Base-by-base conservation (phyloP, 1,140 invertebrate species). In the Caenorhabditis brenneri region DNA sequence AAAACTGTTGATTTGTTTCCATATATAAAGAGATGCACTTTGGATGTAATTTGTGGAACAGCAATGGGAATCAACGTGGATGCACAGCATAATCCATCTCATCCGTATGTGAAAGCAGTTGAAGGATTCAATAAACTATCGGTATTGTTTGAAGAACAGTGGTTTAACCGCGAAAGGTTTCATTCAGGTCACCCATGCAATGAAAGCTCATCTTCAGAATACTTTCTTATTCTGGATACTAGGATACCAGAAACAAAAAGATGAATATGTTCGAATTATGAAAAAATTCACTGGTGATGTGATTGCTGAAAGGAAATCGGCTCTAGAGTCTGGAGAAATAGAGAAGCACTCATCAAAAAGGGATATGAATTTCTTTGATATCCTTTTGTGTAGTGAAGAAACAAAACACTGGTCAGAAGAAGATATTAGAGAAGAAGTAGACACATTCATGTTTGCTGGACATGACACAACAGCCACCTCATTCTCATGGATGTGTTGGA, bases 401-500 rank as follows among this genome's bases (percentile, higher is more conserved):
- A 16, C 79, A 95, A 89, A 94, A 94, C 85, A 95, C 94, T 12
- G 93, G 91, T 65, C 82, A 87, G n/a, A 93, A 88, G 15, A 90
- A 65, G 81, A 91, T 93, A 81, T 93, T 92, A 48, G 94, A 4
- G 92, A 94, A 0, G 94, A 97, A 58, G 94, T 94, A 36, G 94
- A 95, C 89, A 95, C 94, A 0, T 95, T 95, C 88, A 94, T 95
- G 93, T 95, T 95, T 91, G 94, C 60, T 58, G 83, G 96, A 27
- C 96, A 97, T 90, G 96, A 97, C 89, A 97, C 96, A 0, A 97
- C 96, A 0, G 95, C 95, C 1, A 94, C 95, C 53, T 95, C 93
- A 24, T 94, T 94, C 31, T 95, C 94, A 87, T 92, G 91, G 90
- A 87, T 91, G 27, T 87, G 91, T 27, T 92, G 91, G 92, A 90